phyloP scores from a whole-genome alignment of 1,140 invertebrate species.

The Drosophila pallidifrons region DNA sequence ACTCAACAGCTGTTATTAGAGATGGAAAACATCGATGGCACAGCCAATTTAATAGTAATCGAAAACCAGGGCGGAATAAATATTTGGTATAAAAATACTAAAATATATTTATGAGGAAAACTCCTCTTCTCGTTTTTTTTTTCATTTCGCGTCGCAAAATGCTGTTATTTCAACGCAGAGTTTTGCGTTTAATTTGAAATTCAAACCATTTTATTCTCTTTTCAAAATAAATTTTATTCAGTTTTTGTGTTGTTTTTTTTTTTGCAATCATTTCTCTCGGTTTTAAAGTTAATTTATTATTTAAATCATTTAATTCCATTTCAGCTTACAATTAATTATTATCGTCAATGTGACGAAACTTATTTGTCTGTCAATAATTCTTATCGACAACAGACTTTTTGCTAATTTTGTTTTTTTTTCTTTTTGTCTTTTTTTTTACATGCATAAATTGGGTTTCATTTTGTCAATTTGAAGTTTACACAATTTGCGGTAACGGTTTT shows the following conservation, averaged over 20 bases:
- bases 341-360: constrained; percentile 84
- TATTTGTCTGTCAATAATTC: constrained; percentile 84
- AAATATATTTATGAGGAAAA: too few relatives aligned
- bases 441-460: constrained; percentile 67
- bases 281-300: constrained; percentile 82
- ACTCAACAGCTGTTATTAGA: constrained; percentile 25
- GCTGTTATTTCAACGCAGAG: neutral
- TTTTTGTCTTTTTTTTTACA: constrained; percentile 61
- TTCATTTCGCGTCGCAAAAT: too few relatives aligned
- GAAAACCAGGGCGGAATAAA: too few relatives aligned
- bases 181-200: neutral
- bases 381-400: constrained; percentile 84
- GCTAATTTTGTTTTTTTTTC: constrained; percentile 55
- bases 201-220: constrained; percentile 48
- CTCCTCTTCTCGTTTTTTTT: too few relatives aligned
- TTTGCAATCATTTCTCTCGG: constrained; percentile 79
- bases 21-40: too few relatives aligned
- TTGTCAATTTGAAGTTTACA: constrained; percentile 61
- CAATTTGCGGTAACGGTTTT: constrained; percentile 72
- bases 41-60: too few relatives aligned
- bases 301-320: constrained; percentile 83
- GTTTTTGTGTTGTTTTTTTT: constrained; percentile 65
- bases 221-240: constrained; percentile 84
- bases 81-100: too few relatives aligned
- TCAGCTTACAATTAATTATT: constrained; percentile 79